Conservation (phyloP, 2,888 invertebrate genomes). For the Abscondita cerata region DNA sequence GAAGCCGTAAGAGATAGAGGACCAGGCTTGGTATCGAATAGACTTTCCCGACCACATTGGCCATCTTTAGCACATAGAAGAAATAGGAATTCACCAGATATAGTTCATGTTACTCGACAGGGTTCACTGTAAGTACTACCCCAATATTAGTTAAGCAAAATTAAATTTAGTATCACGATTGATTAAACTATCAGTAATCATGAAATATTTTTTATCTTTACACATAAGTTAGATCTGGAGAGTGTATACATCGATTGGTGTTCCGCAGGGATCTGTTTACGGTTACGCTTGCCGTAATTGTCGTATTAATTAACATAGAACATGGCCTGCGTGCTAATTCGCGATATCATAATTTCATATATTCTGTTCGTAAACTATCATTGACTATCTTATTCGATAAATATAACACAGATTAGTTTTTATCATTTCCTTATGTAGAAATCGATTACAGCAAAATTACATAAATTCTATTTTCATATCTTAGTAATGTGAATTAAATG, state of each 20-base stretch:
- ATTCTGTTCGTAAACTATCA: constrained; percentile 28
- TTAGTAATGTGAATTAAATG: neutral
- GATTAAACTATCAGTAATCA: constrained; percentile 25
- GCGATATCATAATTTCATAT: constrained; percentile 51
- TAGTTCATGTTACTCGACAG: constrained; percentile 54
- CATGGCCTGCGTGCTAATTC: constrained; percentile 52
- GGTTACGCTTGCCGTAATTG: constrained; percentile 46
- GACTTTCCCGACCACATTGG: constrained; percentile 56
- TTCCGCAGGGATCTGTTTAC: constrained; percentile 45
- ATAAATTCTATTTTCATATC: constrained; percentile 13
- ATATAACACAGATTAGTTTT: constrained; percentile 25
- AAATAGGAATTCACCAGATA: constrained; percentile 51
- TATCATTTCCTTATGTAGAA: constrained; percentile 17
- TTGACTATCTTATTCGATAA: constrained; percentile 19
- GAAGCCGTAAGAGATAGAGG: constrained; percentile 59
- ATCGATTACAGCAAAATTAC: constrained; percentile 11
- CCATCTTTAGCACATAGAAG: constrained; percentile 52
- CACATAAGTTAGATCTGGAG: constrained; percentile 36
- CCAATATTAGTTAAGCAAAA: neutral
- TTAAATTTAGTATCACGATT: constrained; percentile 6
- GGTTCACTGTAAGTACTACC: constrained; percentile 55
- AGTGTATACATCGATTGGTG: constrained; percentile 42
- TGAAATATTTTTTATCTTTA: constrained; percentile 33
- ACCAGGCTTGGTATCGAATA: constrained; percentile 45
- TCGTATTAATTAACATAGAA: constrained; percentile 51